Evolutionary conservation across 2,797 vertebrate species (phyloP), one percentile per base, ranked within the genome.

Genomic region (Natrix natrix): DNA sequence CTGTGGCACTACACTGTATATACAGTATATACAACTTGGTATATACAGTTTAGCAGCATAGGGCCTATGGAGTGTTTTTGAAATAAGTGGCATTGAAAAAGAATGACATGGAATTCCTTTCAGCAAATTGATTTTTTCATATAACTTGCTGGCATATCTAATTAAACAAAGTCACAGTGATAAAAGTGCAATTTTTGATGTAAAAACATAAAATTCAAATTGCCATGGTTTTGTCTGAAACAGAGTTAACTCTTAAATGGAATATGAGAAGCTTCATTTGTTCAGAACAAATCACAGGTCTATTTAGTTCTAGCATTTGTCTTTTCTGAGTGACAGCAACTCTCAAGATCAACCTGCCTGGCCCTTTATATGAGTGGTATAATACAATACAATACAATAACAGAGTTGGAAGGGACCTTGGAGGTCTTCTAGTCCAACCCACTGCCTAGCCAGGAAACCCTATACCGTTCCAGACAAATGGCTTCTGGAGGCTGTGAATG

Each of bases 171-270:
- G 59, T 37, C 12, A 8, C 22, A 14, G 6, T 54, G 48, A 63
- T 91, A 96, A 95, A 95, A 94, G 86, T 56, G 8, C 16, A 57
- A 17, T 55, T 37, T 61, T 78, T 22, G 3, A 93, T 83, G 10
- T n/a, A 60, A 89, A 91, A 78, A 8, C 32, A 10, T 8, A 83
- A 61, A 83, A 93, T 13, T n/a, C 28, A 61, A 54, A 88, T 52
- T 10, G 8, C 1, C 16, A 20, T 87, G 60, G 13, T 57, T 13
- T 61, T 87, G 63, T 91, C n/a, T 90, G 63, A 66, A 69, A 90
- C 48, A 56, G 52, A 93, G 92, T 93, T 95, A 96, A 95, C 94
- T 96, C 96, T 97, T 97, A 97, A 96, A 14, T 43, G 52, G 22
- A 92, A 56, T 8, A 66, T 28, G 12, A 28, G 37, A 60, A 86